Conservation (phyloP, 1,140 invertebrate genomes). For the Hypsibius dujardini region DNA sequence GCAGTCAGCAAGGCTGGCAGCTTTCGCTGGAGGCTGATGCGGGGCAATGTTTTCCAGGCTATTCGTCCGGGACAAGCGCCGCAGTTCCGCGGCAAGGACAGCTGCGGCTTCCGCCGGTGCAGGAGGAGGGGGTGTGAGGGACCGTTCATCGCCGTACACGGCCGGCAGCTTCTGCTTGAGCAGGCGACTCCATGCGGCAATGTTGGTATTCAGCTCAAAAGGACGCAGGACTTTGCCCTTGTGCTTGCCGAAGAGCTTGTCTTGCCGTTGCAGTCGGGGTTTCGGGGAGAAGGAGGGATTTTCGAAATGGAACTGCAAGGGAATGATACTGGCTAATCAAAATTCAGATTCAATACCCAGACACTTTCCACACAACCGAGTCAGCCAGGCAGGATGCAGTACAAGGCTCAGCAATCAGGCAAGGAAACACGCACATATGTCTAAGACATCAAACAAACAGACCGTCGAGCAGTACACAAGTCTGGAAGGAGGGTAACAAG, state of each 20-base stretch:
- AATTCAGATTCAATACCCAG: too few species aligned
- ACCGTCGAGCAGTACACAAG: too few species aligned
- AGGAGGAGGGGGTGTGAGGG: background rate
- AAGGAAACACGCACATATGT: too few species aligned
- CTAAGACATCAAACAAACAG: too few species aligned
- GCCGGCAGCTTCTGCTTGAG: conserved; percentile 30
- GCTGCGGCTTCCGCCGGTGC: background rate
- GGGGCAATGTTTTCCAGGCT: too few species aligned
- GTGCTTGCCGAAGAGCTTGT: conserved; percentile 82
- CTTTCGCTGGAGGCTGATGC: too few species aligned
- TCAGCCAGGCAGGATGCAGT: too few species aligned
- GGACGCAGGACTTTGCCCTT: conserved; percentile 54
- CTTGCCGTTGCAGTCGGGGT: conserved; percentile 84
- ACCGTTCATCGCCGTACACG: background rate
- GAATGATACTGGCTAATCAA: too few species aligned
- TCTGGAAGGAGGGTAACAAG: too few species aligned
- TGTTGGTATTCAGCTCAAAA: conserved; percentile 94
- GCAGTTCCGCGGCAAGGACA: background rate
- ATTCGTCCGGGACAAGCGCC: background rate
- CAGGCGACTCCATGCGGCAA: conserved; percentile 77
- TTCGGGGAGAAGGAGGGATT: conserved; percentile 96
- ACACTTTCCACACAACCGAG: too few species aligned
- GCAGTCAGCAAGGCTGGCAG: too few species aligned
- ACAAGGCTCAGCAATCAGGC: too few species aligned
- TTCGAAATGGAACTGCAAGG: conserved; percentile 70